Evolutionary conservation across 2,113 vertebrate genomes (phyloP).

Genomic region (Callocephalon fimbriatum): DNA sequence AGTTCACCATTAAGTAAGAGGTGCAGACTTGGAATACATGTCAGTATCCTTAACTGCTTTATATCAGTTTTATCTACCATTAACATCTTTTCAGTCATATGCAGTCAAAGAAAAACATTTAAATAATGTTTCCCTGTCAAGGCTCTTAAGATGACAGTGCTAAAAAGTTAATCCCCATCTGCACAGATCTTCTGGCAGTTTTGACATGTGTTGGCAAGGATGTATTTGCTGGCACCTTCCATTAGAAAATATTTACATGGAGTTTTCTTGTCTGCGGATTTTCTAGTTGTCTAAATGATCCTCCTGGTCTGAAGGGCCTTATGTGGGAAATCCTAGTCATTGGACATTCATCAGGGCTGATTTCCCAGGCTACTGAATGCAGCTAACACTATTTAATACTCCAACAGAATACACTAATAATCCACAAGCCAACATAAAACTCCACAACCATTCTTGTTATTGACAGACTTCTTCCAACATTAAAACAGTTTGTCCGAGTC

Average conservation of each 20-base stretch:
- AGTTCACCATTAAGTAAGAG: not conserved
- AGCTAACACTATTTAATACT: not conserved
- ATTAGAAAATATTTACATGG: slow-evolving; percentile 66
- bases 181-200: slow-evolving; percentile 51
- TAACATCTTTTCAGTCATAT: slow-evolving; percentile 41
- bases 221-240: slow-evolving; percentile 55
- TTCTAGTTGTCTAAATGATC: slow-evolving; percentile 39
- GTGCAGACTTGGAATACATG: not conserved
- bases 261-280: slow-evolving; percentile 22
- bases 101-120: not conserved
- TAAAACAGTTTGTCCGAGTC: not conserved
- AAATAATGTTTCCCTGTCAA: slow-evolving; percentile 51
- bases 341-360: slow-evolving; percentile 7
- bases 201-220: slow-evolving; percentile 49
- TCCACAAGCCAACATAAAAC: not conserved
- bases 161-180: slow-evolving; percentile 57
- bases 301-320: not conserved
- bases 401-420: not conserved
- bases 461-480: not conserved
- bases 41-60: slow-evolving; percentile 31
- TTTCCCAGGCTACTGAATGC: not conserved
- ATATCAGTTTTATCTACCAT: slow-evolving; percentile 31
- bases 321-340: not conserved
- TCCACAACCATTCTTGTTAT: not conserved
- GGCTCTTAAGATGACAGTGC: slow-evolving; percentile 45